Percentiles rank a stretch among this genome's conserved stretches.
phyloP scores from a whole-genome alignment of 2,888 invertebrate genomes.

The Nebria salina region DNA sequence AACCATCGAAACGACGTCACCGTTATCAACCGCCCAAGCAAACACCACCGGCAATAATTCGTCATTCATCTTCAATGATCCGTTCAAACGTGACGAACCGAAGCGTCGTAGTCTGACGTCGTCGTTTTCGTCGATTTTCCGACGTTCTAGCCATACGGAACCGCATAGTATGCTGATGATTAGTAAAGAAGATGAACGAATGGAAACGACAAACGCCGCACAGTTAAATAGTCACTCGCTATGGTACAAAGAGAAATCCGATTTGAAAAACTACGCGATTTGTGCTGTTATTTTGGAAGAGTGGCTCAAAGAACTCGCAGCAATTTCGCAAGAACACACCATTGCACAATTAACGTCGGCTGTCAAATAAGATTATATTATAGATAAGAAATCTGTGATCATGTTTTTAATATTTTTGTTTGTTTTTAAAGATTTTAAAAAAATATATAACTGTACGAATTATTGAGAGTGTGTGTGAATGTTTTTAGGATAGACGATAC shows the following conservation, averaged over 20 bases:
- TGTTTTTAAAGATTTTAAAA: constrained; percentile 15
- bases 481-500: background rate
- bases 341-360: constrained; percentile 68
- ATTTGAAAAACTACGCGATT: constrained; percentile 72
- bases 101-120: constrained; percentile 81
- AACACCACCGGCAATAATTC: constrained; percentile 40
- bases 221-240: constrained; percentile 23
- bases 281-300: constrained; percentile 93
- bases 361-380: constrained; percentile 54
- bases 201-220: constrained; percentile 29
- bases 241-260: constrained; percentile 48
- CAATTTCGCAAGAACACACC: constrained; percentile 93
- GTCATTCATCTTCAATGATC: constrained; percentile 56
- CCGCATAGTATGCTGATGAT: constrained; percentile 23
- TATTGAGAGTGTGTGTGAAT: constrained; percentile 5
- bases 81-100: constrained; percentile 72
- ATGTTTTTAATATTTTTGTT: constrained; percentile 13
- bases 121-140: constrained; percentile 80
- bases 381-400: constrained; percentile 12
- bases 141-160: constrained; percentile 65
- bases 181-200: constrained; percentile 47
- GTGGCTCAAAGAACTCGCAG: constrained; percentile 94
- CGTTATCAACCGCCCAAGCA: constrained; percentile 46
- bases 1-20: constrained; percentile 62
- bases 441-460: constrained; percentile 1